A percentile compares a stretch with the other conserved stretches of the same genome.
These are phyloP conservation scores for Phyllostomus hastatus DNA, from an alignment of 2,113 vertebrate genomes.

Conservation along the genomic window DNA sequence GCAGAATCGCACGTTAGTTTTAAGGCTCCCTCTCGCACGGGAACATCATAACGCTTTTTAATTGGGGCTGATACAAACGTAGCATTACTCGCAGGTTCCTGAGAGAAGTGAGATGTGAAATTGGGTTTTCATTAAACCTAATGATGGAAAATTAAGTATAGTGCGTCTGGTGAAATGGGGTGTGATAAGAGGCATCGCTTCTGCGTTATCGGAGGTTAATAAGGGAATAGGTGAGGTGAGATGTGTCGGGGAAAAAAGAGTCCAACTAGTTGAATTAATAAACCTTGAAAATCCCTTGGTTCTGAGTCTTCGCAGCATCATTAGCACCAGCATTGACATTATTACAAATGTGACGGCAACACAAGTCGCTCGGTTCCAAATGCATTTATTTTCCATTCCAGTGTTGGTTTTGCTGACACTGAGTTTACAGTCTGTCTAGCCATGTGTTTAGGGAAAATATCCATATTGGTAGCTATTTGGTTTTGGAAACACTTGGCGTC, in stretches of 20 bases:
- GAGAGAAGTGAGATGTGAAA: conserved; percentile 85
- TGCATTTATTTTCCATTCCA: conserved; percentile 63
- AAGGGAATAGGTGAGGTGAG: conserved; percentile 80
- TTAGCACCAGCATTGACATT: conserved; percentile 75
- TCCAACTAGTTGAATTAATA: conserved; percentile 83
- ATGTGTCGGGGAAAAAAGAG: conserved; percentile 74
- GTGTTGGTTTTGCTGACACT: conserved; percentile 64
- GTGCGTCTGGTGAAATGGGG: conserved; percentile 80
- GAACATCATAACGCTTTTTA: conserved; percentile 79
- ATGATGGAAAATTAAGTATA: conserved; percentile 85
- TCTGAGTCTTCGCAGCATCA: conserved; percentile 76
- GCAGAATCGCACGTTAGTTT: conserved; percentile 74
- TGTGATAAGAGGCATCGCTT: conserved; percentile 77
- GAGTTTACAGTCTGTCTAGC: conserved; percentile 60
- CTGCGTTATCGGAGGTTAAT: conserved; percentile 83
- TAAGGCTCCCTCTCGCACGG: conserved; percentile 77
- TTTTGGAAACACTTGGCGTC: conserved; percentile 46
- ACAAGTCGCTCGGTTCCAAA: conserved; percentile 78
- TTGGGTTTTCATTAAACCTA: conserved; percentile 85
- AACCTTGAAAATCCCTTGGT: conserved; percentile 84
- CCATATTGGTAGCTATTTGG: conserved; percentile 53
- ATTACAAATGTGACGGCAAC: conserved; percentile 77
- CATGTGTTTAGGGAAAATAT: conserved; percentile 57
- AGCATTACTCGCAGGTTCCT: conserved; percentile 80
- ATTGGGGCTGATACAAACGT: conserved; percentile 83